phyloP scores from a whole-genome alignment of 2,113 vertebrate species.

The Passerina amoena region DNA sequence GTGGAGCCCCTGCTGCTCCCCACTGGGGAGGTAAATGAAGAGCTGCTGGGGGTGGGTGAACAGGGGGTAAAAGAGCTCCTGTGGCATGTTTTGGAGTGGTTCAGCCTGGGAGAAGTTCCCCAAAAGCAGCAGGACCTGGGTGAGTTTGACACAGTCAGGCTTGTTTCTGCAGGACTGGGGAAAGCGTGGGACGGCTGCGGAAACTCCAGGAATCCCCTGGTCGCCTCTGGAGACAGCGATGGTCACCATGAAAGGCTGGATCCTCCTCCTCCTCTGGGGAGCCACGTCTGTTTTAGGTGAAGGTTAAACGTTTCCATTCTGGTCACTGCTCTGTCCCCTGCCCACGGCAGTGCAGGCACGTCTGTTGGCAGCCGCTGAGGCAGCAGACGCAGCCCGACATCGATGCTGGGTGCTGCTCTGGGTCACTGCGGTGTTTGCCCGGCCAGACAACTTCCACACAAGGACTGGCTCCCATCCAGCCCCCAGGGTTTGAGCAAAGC shows the following conservation, averaged over 20 bases:
- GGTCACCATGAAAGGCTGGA: background rate
- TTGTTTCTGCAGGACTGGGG: background rate
- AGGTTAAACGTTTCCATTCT: background rate
- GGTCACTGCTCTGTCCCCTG: accelerated
- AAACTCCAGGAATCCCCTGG: background rate
- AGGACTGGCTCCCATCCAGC: background rate
- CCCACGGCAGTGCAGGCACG: accelerated
- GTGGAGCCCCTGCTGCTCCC: background rate
- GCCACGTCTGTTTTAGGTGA: conserved; percentile 7
- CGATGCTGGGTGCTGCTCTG: background rate
- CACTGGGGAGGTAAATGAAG: background rate
- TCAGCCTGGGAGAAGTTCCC: background rate
- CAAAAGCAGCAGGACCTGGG: background rate
- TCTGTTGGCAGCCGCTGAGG: background rate
- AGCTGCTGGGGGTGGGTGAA: background rate
- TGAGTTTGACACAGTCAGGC: accelerated
- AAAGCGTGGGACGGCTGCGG: accelerated
- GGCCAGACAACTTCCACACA: background rate
- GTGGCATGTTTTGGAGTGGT: background rate
- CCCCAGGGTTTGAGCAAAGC: background rate
- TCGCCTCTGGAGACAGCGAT: background rate
- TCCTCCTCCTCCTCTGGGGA: conserved; percentile 25
- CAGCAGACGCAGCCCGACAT: background rate
- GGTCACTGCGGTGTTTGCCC: accelerated
- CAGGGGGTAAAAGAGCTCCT: background rate